Conservation (phyloP, 2,797 vertebrate genomes). For the Periophthalmus magnuspinnatus region DNA sequence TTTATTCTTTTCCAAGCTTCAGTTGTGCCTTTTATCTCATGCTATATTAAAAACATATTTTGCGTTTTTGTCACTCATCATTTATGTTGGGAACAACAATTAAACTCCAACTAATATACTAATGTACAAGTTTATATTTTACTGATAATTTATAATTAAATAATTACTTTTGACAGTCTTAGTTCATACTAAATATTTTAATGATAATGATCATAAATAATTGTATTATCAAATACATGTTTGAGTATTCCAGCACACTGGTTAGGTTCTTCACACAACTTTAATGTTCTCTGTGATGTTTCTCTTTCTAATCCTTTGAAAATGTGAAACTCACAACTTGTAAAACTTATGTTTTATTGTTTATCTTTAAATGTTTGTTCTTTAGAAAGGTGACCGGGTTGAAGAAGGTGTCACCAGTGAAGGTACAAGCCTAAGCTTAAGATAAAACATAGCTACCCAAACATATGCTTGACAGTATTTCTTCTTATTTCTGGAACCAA, state of each 20-base stretch:
- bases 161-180: too few species aligned
- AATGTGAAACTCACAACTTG: neutral
- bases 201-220: too few species aligned
- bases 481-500: neutral
- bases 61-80: constrained; percentile 30
- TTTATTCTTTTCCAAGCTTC: constrained; percentile 14
- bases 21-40: constrained; percentile 30
- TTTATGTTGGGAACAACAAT: neutral
- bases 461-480: neutral
- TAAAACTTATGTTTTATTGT: neutral
- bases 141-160: too few species aligned
- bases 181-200: too few species aligned
- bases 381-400: constrained; percentile 89
- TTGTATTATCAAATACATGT: too few species aligned
- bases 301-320: neutral
- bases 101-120: neutral
- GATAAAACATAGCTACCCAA: neutral
- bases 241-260: too few species aligned
- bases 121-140: neutral
- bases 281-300: neutral
- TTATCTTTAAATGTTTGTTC: constrained; percentile 30
- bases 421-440: constrained; percentile 77
- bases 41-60: constrained; percentile 25
- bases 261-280: too few species aligned
- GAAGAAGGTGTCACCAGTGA: constrained; percentile 98